phyloP scores from a whole-genome alignment of 1,140 invertebrate genomes.

The Hypsibius dujardini region DNA sequence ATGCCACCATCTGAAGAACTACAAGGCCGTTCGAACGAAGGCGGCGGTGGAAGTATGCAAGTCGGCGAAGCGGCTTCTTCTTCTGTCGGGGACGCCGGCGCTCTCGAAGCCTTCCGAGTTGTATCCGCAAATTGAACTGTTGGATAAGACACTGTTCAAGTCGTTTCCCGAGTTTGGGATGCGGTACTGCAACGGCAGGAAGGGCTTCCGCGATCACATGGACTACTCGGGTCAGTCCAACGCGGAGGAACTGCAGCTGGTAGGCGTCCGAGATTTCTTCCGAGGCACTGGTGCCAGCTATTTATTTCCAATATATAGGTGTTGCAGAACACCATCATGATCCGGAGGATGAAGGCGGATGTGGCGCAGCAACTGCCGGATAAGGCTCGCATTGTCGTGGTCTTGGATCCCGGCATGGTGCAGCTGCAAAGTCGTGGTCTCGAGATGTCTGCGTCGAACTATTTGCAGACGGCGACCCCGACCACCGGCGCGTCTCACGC shows the following conservation, averaged over 20 bases:
- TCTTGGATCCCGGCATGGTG: slow-evolving; percentile 42
- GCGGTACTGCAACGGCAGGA: slow-evolving; percentile 63
- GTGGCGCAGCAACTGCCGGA: slow-evolving; percentile 61
- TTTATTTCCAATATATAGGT: slow-evolving; percentile 39
- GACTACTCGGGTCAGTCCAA: slow-evolving; percentile 64
- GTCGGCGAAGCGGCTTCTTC: slow-evolving; percentile 47
- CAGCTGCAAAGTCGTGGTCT: slow-evolving; percentile 18
- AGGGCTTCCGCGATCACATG: slow-evolving; percentile 27
- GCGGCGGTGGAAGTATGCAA: slow-evolving; percentile 46
- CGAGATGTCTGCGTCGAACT: slow-evolving; percentile 23
- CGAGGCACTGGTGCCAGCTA: neutral
- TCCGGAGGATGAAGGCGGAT: slow-evolving; percentile 61
- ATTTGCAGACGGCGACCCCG: slow-evolving; percentile 25
- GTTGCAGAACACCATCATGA: slow-evolving; percentile 41
- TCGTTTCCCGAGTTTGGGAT: slow-evolving; percentile 41
- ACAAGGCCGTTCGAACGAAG: slow-evolving; percentile 55
- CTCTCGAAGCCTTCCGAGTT: slow-evolving; percentile 73
- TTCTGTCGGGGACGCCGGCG: slow-evolving; percentile 83
- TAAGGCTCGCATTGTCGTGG: slow-evolving; percentile 66
- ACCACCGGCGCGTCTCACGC: slow-evolving; percentile 32
- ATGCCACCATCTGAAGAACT: slow-evolving; percentile 53
- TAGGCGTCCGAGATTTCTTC: neutral
- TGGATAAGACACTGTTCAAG: slow-evolving; percentile 33
- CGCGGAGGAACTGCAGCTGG: slow-evolving; percentile 46
- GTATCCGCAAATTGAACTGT: slow-evolving; percentile 56